These are phyloP conservation scores for Pao palembangensis DNA, from an alignment of 2,113 vertebrate genomes.

Conservation along the genomic window DNA sequence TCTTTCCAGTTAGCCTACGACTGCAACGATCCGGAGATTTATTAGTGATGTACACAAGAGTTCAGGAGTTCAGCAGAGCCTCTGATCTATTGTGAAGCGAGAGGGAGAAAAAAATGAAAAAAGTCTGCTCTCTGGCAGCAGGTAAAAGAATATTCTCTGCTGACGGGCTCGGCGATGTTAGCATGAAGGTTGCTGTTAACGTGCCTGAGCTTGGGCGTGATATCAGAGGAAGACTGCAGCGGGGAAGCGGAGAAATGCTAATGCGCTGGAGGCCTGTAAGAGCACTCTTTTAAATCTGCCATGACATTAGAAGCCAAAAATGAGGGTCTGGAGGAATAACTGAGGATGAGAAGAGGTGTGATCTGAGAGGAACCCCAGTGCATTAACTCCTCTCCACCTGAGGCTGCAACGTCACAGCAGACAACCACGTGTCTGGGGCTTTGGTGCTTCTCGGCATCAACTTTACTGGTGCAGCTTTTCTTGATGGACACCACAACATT, in stretches of 20 bases:
- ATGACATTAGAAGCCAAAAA: slow-evolving; percentile 52
- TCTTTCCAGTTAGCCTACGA: slow-evolving; percentile 53
- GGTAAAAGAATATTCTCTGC: slow-evolving; percentile 53
- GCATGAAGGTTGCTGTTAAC: slow-evolving; percentile 57
- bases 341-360: slow-evolving; percentile 28
- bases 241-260: slow-evolving; percentile 46
- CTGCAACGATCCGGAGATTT: slow-evolving; percentile 53
- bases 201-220: slow-evolving; percentile 52
- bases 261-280: slow-evolving; percentile 41
- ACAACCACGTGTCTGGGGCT: not conserved
- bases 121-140: slow-evolving; percentile 27
- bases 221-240: slow-evolving; percentile 45
- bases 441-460: not conserved
- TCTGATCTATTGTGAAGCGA: slow-evolving; percentile 53
- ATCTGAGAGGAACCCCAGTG: slow-evolving; percentile 12
- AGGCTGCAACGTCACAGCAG: not conserved
- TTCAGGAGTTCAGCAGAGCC: slow-evolving; percentile 49
- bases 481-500: too few species aligned
- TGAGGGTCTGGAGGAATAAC: slow-evolving; percentile 39
- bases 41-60: slow-evolving; percentile 60
- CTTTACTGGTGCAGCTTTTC: not conserved
- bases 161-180: slow-evolving; percentile 37
- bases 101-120: slow-evolving; percentile 46
- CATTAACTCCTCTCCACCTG: slow-evolving; percentile 14
- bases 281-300: slow-evolving; percentile 54